Evolutionary conservation across 2,888 invertebrate species (phyloP), one percentile per base, ranked within the genome.

Genomic region (Cheilosia scutellata): DNA sequence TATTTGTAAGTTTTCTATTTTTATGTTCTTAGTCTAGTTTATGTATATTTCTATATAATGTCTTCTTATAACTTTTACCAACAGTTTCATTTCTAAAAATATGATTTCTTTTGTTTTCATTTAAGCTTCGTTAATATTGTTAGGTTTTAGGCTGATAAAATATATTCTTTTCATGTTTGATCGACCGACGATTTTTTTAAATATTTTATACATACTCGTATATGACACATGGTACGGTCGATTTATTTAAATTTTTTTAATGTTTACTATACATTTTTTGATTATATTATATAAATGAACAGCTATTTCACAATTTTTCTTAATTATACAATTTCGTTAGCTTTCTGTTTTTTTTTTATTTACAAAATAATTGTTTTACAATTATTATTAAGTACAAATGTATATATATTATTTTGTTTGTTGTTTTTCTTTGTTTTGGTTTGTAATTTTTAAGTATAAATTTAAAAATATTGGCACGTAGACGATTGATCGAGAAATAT

Each of bases 81-180:
- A 80, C 60, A 74, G 72, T 60, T 66, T 66, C 66, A 37, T 80
- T 60, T 80, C 80, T 74, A 80, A 80, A 80, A 80, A 80, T 80
- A 80, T 80, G 37, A 72, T 65, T 60, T 58, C 9, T 63, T 65
- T 20, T 44, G 6, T 57, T 63, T 65, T 44, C 4, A 55, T 60
- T 74, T 65, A 71, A 79, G 71, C 65, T 79, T 71, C 44, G 51
- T 68, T 71, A 71, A 33, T n/a, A n/a, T 68, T 60, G 31, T 51
- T 57, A 9, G 20, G 25, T 55, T 33, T 49, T 74, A 55, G 37
- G 78, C 78, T 78, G 71, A 82, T 74, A 84, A 84, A 84, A 84
- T 76, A 84, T 75, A 60, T 65, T 13, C 16, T 57, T 40, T 33
- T 57, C 51, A 20, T 20, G 65, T 37, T n/a, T 60, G 60, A 75